Evolutionary conservation across 1,140 invertebrate genomes (phyloP), one percentile per base, ranked within the genome.

Genomic region (Dryas iulia): DNA sequence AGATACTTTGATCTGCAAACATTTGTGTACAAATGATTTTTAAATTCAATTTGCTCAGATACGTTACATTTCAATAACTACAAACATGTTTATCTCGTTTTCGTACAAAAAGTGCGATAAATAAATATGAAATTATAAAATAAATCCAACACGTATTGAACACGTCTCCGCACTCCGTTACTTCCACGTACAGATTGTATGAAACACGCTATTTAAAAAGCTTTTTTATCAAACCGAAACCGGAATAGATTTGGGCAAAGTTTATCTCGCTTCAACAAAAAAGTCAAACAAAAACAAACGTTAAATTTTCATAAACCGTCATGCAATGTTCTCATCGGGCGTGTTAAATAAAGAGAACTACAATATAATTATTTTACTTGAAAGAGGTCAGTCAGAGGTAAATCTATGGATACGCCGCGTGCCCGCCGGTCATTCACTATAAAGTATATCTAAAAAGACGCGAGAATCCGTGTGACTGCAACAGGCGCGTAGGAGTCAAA

Each of bases 361-460:
- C 73, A 71, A 77, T 74, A 73, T 75, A 73, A 77, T 80, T 80
- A 47, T 47, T 47, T 47, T 10, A 5, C 39, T 21, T 65, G 65
- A 64, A 65, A 73, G 61, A 74, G 75, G 69, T 73, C 69, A 68
- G 64, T 76, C 77, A 79, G 75, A 76, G 78, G 71, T 75, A 69
- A 76, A 82, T 76, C 69, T 80, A 74, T 18, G 7, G 33, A 2
- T 6, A 39, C 14, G n/a, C n/a, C n/a, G n/a, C n/a, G n/a, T n/a
- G n/a, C n/a, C n/a, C n/a, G n/a, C n/a, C n/a, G n/a, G n/a, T n/a
- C n/a, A n/a, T n/a, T n/a, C n/a, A n/a, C n/a, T n/a, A n/a, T n/a
- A n/a, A n/a, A n/a, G n/a, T n/a, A n/a, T n/a, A n/a, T n/a, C n/a
- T n/a, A n/a, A n/a, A n/a, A n/a, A n/a, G n/a, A n/a, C n/a, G n/a